Conservation (phyloP, 2,113 vertebrate species). For the Scytalopus superciliaris region DNA sequence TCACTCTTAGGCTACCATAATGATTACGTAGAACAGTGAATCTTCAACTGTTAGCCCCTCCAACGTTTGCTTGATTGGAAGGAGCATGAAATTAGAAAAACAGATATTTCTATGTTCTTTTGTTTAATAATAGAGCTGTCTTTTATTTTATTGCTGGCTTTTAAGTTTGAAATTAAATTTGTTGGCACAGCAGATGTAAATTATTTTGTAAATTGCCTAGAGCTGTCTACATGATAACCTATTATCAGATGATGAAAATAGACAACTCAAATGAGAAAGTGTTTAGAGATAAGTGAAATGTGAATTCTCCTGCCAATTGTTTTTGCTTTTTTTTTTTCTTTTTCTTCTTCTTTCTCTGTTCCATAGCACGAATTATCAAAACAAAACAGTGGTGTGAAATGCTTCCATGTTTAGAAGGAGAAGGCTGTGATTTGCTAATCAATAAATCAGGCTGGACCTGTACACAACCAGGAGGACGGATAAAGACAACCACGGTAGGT, state of each 20-base stretch:
- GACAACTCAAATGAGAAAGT: slow-evolving; percentile 8
- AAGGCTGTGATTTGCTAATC: slow-evolving; percentile 95
- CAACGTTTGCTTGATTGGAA: background rate
- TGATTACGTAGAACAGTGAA: background rate
- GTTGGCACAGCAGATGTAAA: background rate
- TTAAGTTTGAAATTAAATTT: background rate
- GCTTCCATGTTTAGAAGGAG: slow-evolving; percentile 97
- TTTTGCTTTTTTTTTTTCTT: background rate
- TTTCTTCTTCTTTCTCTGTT: slow-evolving; percentile 29
- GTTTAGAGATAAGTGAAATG: slow-evolving; percentile 39
- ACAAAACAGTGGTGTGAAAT: slow-evolving; percentile 99
- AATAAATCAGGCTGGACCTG: slow-evolving; percentile 99
- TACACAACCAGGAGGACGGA: slow-evolving; percentile 95
- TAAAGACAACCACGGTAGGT: slow-evolving; percentile 98
- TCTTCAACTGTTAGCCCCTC: background rate
- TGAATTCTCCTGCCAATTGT: slow-evolving; percentile 40
- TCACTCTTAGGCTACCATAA: background rate
- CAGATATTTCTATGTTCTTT: background rate
- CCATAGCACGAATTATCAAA: slow-evolving; percentile 89
- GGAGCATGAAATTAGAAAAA: background rate
- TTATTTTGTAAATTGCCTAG: slow-evolving; percentile 9
- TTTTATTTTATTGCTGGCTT: background rate
- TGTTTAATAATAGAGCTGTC: background rate
- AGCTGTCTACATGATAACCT: background rate
- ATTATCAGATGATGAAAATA: slow-evolving; percentile 29